Conservation (phyloP, 2,888 invertebrate genomes). For the Chrysopilus asiliformis region DNA sequence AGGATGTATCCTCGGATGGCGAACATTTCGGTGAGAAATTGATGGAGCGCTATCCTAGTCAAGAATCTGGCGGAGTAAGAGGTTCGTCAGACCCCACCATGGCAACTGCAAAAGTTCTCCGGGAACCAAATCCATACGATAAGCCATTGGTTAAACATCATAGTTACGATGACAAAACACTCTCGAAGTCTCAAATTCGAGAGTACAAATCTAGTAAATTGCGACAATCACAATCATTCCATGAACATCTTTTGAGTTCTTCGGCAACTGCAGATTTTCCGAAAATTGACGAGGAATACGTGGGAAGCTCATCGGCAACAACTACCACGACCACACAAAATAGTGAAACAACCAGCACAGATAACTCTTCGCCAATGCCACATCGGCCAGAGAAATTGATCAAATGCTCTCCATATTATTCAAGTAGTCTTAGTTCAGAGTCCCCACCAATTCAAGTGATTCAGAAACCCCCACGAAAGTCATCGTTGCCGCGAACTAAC, state of each 20-base stretch:
- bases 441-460: constrained; percentile 52
- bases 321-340: constrained; percentile 39
- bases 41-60: constrained; percentile 50
- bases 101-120: constrained; percentile 35
- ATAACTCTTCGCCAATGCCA: constrained; percentile 32
- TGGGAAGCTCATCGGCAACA: constrained; percentile 37
- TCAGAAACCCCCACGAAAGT: constrained; percentile 50
- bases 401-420: constrained; percentile 62
- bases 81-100: constrained; percentile 36
- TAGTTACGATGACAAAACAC: constrained; percentile 50
- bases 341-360: constrained; percentile 38
- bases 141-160: constrained; percentile 49
- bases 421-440: constrained; percentile 60
- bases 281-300: constrained; percentile 42
- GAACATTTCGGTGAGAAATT: constrained; percentile 44
- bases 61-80: constrained; percentile 47
- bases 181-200: constrained; percentile 49
- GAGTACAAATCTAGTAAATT: constrained; percentile 47
- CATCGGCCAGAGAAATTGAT: constrained; percentile 40
- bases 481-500: constrained; percentile 45
- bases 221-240: constrained; percentile 50
- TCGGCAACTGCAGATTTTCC: constrained; percentile 42
- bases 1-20: constrained; percentile 41
- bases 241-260: constrained; percentile 46
- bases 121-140: constrained; percentile 39